Percentiles rank a stretch among this genome's conserved stretches.
Conservation (phyloP, 1,140 invertebrate genomes). For the Trissolcus basalis region DNA sequence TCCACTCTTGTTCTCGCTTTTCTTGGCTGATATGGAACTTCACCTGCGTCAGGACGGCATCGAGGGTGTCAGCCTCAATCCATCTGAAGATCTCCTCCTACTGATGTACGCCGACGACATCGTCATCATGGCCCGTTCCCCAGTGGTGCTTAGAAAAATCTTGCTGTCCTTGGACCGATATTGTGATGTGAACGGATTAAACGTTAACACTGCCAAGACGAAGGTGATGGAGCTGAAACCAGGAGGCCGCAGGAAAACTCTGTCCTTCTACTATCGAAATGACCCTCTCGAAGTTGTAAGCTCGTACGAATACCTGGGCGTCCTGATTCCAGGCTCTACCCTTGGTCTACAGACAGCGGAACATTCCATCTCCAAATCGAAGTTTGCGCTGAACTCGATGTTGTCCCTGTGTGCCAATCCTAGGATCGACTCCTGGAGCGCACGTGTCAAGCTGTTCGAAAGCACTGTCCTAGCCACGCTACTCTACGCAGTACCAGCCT, state of each 20-base stretch:
- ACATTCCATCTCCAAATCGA: background rate
- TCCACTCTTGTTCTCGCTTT: constrained; percentile 1
- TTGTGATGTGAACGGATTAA: background rate
- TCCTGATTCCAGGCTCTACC: constrained; percentile 1
- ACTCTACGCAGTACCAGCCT: constrained; percentile 4
- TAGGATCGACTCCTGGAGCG: constrained; percentile 6
- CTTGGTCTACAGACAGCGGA: background rate
- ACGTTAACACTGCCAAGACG: background rate
- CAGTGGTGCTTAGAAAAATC: background rate
- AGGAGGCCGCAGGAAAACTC: background rate
- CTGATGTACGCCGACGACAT: constrained; percentile 15
- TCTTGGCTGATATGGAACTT: background rate
- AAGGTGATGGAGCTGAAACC: constrained; percentile 1
- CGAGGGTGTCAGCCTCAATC: background rate
- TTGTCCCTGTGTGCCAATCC: constrained; percentile 2
- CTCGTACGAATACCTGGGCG: background rate
- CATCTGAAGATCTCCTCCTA: background rate
- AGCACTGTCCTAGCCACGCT: background rate
- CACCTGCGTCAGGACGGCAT: constrained; percentile 2
- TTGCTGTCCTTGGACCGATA: background rate
- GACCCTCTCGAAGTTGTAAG: background rate
- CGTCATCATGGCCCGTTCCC: constrained; percentile 4
- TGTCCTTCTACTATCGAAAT: background rate
- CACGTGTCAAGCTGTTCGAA: background rate
- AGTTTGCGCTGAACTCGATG: constrained; percentile 1